Evolutionary conservation across 1,140 invertebrate genomes (phyloP), one percentile per base, ranked within the genome.

Genomic region (Zaprionus lachaisei): DNA sequence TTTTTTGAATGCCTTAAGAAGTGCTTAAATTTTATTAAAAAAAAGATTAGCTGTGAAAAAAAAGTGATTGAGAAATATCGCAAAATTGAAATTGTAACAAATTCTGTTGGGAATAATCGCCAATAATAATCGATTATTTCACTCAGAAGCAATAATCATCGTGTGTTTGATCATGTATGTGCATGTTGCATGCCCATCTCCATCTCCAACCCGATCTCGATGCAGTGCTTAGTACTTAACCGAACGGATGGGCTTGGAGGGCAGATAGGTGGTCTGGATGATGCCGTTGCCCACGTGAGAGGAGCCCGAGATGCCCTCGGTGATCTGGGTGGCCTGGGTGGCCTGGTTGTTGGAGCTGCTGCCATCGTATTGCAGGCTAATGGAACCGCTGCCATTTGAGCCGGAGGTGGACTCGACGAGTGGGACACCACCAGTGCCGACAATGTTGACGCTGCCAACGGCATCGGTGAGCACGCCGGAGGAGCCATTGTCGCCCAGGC

Each of bases 241-340:
- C 41, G 73, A 76, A 15, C 83, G 72, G 47, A 86, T 81, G n/a
- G 83, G 83, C 77, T 80, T 77, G 24, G 69, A 47, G 47, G 89
- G 89, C 82, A 91, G 62, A 37, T 93, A 65, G 80, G 92, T 71
- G 91, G 92, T 70, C 92, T 93, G 72, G 79, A 86, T 41, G 86
- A 91, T 17, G 93, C 93, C 81, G 68, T 64, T 84, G 58, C 85
- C 81, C 1, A 51, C 17, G 0, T 57, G 34, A 12, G 58, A 5
- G n/a, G 55, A 26, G 15, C 55, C 31, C n/a, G 44, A 15, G 68
- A 76, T 74, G 20, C 70, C 74, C 28, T 34, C 63, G 14, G 15
- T 14, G 26, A 67, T 31, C 20, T 58, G 65, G 3, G 65, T 15
- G 17, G 65, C 20, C 20, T 58, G 65, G 3, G 65, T 15, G 17